phyloP scores from a whole-genome alignment of 2,888 invertebrate species.

The Cerastis leucographa region DNA sequence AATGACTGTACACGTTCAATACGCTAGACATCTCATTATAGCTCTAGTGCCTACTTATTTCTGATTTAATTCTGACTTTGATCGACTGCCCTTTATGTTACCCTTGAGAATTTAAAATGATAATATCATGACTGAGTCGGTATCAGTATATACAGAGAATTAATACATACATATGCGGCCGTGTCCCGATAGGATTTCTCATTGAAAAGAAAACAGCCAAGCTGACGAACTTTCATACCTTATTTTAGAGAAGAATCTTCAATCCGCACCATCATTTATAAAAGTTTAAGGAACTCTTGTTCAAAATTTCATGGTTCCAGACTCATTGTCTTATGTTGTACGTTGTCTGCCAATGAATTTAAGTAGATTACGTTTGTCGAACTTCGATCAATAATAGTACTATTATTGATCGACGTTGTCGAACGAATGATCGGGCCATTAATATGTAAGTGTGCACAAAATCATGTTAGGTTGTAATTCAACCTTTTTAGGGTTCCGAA shows the following conservation, averaged over 20 bases:
- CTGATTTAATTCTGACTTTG: constrained; percentile 34
- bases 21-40: constrained; percentile 41
- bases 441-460: not conserved
- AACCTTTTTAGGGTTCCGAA: too few species aligned
- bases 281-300: not conserved
- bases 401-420: too few species aligned
- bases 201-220: not conserved
- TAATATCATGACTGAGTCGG: not conserved
- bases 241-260: not conserved
- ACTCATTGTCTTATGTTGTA: not conserved
- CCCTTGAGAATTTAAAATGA: not conserved
- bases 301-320: not conserved
- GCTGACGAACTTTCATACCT: not conserved
- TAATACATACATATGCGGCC: not conserved
- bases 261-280: not conserved
- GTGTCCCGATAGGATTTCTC: not conserved
- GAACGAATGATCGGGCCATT: not conserved
- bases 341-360: not conserved
- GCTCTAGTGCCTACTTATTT: constrained; percentile 22
- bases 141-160: not conserved
- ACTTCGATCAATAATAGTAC: too few species aligned
- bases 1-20: constrained; percentile 52
- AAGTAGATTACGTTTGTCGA: not conserved
- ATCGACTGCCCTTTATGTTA: constrained; percentile 30
- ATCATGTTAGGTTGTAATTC: not conserved